phyloP scores from a whole-genome alignment of 2,888 invertebrate genomes.

The Selenia dentaria region DNA sequence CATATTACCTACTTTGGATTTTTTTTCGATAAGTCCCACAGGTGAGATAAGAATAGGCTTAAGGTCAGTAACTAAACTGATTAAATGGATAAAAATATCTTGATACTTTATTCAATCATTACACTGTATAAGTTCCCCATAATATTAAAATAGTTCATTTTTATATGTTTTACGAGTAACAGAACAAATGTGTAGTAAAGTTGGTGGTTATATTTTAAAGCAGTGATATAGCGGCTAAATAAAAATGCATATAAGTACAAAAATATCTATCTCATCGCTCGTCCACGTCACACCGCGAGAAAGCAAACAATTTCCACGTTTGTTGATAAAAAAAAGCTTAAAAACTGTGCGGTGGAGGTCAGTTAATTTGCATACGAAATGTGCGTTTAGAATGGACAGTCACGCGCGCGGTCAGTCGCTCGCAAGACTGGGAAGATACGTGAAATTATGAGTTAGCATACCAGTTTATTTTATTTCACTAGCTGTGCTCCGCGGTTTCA shows the following conservation, averaged over 20 bases:
- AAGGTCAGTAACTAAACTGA: too few relatives aligned
- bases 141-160: too few relatives aligned
- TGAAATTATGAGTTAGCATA: conserved; percentile 14
- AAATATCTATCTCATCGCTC: conserved; percentile 8
- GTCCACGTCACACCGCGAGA: conserved; percentile 39
- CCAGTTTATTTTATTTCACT: too few relatives aligned
- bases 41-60: too few relatives aligned
- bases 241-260: background rate
- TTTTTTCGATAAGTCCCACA: too few relatives aligned
- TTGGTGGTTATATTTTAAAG: background rate
- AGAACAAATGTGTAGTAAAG: too few relatives aligned
- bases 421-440: conserved; percentile 53
- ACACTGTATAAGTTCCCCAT: too few relatives aligned
- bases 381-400: conserved; percentile 79
- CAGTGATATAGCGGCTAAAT: background rate
- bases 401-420: conserved; percentile 72
- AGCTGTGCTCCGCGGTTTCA: too few relatives aligned
- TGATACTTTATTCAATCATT: too few relatives aligned
- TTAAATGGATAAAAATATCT: too few relatives aligned
- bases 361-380: conserved; percentile 82
- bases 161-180: too few relatives aligned
- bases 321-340: conserved; percentile 65
- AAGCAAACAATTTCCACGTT: conserved; percentile 62
- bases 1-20: too few relatives aligned
- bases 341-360: conserved; percentile 61